Percentiles rank a stretch among this genome's conserved stretches.
Conservation (phyloP, 2,113 vertebrate genomes). For the Centrocercus urophasianus region DNA sequence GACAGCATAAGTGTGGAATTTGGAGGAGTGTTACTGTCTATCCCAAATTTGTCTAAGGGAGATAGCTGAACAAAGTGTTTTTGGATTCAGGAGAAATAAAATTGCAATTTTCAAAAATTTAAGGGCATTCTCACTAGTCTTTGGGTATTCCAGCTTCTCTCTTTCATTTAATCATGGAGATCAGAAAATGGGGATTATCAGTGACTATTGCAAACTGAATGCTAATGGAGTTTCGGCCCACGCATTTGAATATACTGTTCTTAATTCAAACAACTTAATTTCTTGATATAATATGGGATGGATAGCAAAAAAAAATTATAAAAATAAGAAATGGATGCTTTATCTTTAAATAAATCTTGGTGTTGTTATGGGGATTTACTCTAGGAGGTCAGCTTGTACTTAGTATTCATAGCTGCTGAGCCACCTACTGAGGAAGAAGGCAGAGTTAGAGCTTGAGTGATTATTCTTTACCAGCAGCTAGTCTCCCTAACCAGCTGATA, state of each 20-base stretch:
- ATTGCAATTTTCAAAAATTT: not conserved
- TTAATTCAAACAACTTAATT: not conserved
- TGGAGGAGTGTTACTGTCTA: not conserved
- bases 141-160: not conserved
- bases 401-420: not conserved
- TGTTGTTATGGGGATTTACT: not conserved
- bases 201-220: not conserved
- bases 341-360: not conserved
- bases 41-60: not conserved
- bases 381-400: not conserved
- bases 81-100: not conserved
- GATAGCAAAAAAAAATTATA: not conserved
- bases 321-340: not conserved
- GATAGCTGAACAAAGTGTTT: not conserved
- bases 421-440: constrained; percentile 13
- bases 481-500: constrained; percentile 62
- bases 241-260: not conserved
- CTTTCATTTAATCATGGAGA: not conserved
- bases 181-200: not conserved
- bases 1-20: not conserved
- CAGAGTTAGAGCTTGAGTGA: constrained; percentile 17
- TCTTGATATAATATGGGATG: not conserved
- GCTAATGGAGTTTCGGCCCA: not conserved
- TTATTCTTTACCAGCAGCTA: constrained; percentile 49
- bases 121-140: not conserved